These are phyloP conservation scores for Cynaeus angustus DNA, from an alignment of 2,888 invertebrate genomes.

Conservation along the genomic window DNA sequence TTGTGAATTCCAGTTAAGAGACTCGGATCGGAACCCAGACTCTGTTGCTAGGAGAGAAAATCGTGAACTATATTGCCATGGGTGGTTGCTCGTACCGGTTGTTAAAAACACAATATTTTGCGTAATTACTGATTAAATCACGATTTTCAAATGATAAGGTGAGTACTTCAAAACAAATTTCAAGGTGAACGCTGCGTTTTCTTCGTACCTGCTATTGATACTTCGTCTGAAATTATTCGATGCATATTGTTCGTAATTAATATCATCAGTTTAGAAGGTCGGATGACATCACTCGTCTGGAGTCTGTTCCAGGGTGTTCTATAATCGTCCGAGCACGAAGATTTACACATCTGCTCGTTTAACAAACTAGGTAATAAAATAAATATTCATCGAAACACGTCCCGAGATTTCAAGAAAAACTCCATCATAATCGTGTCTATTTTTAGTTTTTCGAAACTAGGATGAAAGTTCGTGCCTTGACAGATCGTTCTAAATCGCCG, in stretches of 20 bases:
- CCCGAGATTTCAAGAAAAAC: too few relatives aligned
- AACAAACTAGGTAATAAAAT: background rate
- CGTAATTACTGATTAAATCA: background rate
- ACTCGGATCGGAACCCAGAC: conserved; percentile 28
- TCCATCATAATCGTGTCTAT: too few relatives aligned
- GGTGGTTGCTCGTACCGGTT: conserved; percentile 37
- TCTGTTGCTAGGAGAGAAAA: conserved; percentile 48
- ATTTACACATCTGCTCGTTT: conserved; percentile 2
- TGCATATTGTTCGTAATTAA: conserved; percentile 32
- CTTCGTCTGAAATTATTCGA: background rate
- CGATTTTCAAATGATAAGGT: background rate
- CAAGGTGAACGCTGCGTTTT: conserved; percentile 14
- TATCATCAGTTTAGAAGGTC: conserved; percentile 46
- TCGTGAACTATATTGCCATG: conserved; percentile 44
- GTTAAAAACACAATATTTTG: conserved; percentile 1
- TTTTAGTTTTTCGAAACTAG: conserved; percentile 8
- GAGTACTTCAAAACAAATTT: conserved; percentile 8
- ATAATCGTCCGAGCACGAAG: background rate
- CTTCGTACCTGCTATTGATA: background rate
- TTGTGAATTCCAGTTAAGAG: conserved; percentile 47
- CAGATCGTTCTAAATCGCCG: conserved; percentile 4
- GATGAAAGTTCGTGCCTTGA: conserved; percentile 3
- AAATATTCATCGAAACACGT: background rate
- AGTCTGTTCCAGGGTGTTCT: conserved; percentile 19
- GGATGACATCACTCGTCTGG: conserved; percentile 51